Evolutionary conservation across 2,797 vertebrate genomes (phyloP), one percentile per base, ranked within the genome.

Genomic region (Liasis olivaceus): DNA sequence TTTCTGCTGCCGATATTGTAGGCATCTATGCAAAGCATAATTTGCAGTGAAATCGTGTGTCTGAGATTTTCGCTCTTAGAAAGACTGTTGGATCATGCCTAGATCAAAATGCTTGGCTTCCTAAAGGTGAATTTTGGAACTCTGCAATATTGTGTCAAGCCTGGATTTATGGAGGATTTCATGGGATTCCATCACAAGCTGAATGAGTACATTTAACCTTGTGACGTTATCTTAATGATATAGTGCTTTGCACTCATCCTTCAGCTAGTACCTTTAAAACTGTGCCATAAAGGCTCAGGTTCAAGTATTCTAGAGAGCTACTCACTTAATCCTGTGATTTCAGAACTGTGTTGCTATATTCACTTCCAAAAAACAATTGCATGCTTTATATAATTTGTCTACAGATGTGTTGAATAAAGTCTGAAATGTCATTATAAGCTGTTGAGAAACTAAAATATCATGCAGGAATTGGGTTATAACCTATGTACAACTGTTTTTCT

Each of bases 141-240:
- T 86, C 59, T 63, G 54, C 64, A 28, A 62, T 87, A 54, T 72
- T 42, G 51, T 72, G 56, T 90, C 81, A 87, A 62, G 56, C 8
- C 59, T 87, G 56, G 56, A 26, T 90, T 92, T 92, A 90, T 86
- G 36, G 58, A 56, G 58, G 63, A 87, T 93, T 90, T 93, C 84
- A 90, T 77, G 2, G 42, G 58, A 62, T 93, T 22, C 63, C 42
- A 90, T 90, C 64, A 14, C 63, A 58, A 85, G 36, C 63, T 59
- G 88, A 87, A 60, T 17, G 63, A 87, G 62, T 31, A 92, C 84
- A 90, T 90, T 87, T 90, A 54, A 90, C 84, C 89, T 90, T 66
- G 42, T 87, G 89, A 69, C 42, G 59, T 86, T 56, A 86, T 89
- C 63, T 87, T 90, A 90, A 90, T 90, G 90, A 93, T 72, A 89